A percentile compares a stretch with the other conserved stretches of the same genome.
phyloP scores from a whole-genome alignment of 2,113 vertebrate genomes.

The Trochalopteron elliotii region DNA sequence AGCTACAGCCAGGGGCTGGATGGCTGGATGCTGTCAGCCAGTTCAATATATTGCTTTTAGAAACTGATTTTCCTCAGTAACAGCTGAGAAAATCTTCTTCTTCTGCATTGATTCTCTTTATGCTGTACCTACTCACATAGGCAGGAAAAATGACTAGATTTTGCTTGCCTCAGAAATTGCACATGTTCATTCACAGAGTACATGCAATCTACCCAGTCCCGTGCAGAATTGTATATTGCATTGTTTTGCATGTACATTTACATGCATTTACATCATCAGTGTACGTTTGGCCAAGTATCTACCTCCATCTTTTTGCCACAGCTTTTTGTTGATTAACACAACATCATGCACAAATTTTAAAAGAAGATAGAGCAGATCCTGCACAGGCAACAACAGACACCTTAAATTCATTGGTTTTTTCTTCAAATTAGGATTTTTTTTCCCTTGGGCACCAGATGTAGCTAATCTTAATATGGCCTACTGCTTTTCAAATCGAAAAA shows the following conservation, averaged over 20 bases:
- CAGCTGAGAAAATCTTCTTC: background rate
- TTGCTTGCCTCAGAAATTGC: background rate
- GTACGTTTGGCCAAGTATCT: background rate
- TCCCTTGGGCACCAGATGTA: background rate
- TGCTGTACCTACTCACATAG: background rate
- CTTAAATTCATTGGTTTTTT: background rate
- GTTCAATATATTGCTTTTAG: background rate
- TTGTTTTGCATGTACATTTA: background rate
- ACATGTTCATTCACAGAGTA: background rate
- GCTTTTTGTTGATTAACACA: background rate
- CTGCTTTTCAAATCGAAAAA: background rate
- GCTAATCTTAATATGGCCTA: slow-evolving; percentile 1
- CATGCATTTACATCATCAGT: background rate
- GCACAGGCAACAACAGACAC: background rate
- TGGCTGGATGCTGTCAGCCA: background rate
- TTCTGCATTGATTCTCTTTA: background rate
- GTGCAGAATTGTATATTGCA: background rate
- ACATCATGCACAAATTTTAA: background rate
- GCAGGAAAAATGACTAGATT: background rate
- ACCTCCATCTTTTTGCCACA: background rate
- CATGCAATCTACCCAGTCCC: background rate
- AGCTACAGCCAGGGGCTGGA: background rate
- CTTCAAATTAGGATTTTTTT: background rate
- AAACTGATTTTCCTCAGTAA: background rate
- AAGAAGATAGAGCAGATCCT: background rate